These are phyloP conservation scores for Urophycis tenuis DNA, from an alignment of 2,797 vertebrate species.

Conservation along the genomic window DNA sequence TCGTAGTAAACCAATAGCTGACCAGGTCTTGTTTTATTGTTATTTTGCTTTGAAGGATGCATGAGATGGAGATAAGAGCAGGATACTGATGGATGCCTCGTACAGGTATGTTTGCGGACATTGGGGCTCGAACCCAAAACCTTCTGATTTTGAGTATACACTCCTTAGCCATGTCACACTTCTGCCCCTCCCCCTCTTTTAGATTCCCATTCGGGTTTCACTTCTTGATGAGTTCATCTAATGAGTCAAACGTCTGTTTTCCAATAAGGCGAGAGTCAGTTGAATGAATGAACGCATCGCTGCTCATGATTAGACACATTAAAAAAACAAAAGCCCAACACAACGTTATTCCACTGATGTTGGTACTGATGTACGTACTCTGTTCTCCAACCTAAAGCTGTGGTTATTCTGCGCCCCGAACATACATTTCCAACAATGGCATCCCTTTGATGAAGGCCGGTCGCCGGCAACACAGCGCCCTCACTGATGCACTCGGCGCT, in stretches of 20 bases:
- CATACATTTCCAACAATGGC: too few species aligned
- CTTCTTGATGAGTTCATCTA: constrained; percentile 54
- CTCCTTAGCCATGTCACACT: background rate
- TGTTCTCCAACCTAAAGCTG: constrained; percentile 29
- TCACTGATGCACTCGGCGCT: background rate
- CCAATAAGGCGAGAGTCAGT: background rate
- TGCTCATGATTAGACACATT: constrained; percentile 53
- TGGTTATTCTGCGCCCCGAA: constrained; percentile 19
- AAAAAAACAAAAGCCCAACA: background rate
- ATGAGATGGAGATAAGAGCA: constrained; percentile 36
- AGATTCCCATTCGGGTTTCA: constrained; percentile 40
- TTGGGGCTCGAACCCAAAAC: background rate
- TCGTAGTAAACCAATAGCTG: constrained; percentile 60
- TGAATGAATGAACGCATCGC: constrained; percentile 56
- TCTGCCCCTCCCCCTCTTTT: constrained; percentile 8
- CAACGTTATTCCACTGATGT: constrained; percentile 20
- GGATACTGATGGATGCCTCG: background rate
- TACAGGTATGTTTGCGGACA: background rate
- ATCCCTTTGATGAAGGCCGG: too few species aligned
- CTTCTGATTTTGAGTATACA: constrained; percentile 35
- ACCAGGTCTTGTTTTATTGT: constrained; percentile 35
- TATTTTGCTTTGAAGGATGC: constrained; percentile 38
- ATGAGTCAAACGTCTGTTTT: constrained; percentile 61
- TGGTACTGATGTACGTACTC: background rate
- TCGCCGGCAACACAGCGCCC: too few species aligned